Evolutionary conservation across 2,797 vertebrate genomes (phyloP).

Genomic region (Characodon lateralis): DNA sequence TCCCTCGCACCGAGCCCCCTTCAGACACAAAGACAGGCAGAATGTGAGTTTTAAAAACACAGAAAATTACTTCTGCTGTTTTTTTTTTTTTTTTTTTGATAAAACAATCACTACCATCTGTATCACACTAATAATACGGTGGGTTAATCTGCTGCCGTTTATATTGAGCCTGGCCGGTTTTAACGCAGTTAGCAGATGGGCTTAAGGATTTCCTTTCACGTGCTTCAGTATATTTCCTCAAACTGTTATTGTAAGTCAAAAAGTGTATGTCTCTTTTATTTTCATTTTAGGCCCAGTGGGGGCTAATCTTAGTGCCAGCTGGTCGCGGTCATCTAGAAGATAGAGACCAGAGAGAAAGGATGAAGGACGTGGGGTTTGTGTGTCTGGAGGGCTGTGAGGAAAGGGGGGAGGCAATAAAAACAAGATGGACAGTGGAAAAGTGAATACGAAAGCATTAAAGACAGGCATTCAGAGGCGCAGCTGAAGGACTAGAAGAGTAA

Average conservation of each 20-base stretch:
- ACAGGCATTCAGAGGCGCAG: slow-evolving; percentile 34
- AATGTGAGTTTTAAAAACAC: slow-evolving; percentile 55
- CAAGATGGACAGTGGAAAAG: slow-evolving; percentile 42
- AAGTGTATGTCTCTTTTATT: slow-evolving; percentile 53
- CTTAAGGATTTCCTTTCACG: slow-evolving; percentile 76
- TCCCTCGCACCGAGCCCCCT: slow-evolving; percentile 72
- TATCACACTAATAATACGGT: slow-evolving; percentile 68
- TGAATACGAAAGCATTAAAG: slow-evolving; percentile 36
- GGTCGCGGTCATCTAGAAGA: slow-evolving; percentile 75
- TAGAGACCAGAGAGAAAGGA: slow-evolving; percentile 48
- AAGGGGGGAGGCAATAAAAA: slow-evolving; percentile 20
- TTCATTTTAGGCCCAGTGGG: slow-evolving; percentile 35
- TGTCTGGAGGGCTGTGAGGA: slow-evolving; percentile 18
- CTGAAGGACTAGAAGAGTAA: slow-evolving; percentile 30
- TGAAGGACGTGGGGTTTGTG: slow-evolving; percentile 26
- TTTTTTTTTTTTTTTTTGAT: slow-evolving; percentile 41
- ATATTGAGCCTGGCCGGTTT: slow-evolving; percentile 56
- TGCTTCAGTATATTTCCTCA: slow-evolving; percentile 76
- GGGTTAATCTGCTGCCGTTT: slow-evolving; percentile 69
- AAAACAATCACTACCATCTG: slow-evolving; percentile 71
- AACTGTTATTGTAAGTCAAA: slow-evolving; percentile 75
- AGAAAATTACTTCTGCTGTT: slow-evolving; percentile 63
- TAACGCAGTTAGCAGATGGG: slow-evolving; percentile 78
- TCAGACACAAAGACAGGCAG: slow-evolving; percentile 54
- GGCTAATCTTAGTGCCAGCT: slow-evolving; percentile 77